A percentile compares a stretch with the other conserved stretches of the same genome.
Conservation (phyloP, 2,113 vertebrate genomes). For the Hypanus sabinus region DNA sequence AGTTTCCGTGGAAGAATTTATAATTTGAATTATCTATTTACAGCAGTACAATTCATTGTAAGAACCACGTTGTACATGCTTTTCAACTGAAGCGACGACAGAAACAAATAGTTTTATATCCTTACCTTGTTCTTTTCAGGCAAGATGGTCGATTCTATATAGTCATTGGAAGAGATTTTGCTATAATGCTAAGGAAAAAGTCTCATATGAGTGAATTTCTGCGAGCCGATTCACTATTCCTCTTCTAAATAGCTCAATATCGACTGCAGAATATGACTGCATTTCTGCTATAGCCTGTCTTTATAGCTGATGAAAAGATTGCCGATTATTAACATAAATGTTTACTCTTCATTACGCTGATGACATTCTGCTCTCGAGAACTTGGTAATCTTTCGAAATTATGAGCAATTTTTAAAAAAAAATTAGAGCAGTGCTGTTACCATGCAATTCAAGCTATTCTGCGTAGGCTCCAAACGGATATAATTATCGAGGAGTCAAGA, state of each 20-base stretch:
- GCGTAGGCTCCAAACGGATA: conserved; percentile 99
- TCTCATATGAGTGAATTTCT: conserved; percentile 56
- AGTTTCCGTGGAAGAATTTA: not conserved
- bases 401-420: conserved; percentile 99
- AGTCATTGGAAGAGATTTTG: conserved; percentile 53
- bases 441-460: conserved; percentile 99
- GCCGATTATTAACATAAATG: conserved; percentile 99
- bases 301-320: conserved; percentile 99
- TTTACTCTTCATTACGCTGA: conserved; percentile 99
- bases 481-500: conserved; percentile 99
- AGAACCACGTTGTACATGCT: not conserved
- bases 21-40: not conserved
- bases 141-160: conserved; percentile 57
- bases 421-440: conserved; percentile 99
- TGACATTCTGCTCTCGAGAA: conserved; percentile 99
- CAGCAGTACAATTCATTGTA: not conserved
- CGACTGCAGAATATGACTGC: conserved; percentile 91
- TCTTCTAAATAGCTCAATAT: conserved; percentile 3
- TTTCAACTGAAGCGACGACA: not conserved
- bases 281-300: conserved; percentile 98
- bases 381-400: conserved; percentile 99
- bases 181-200: conserved; percentile 54
- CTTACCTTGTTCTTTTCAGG: conserved; percentile 73
- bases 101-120: conserved; percentile 53
- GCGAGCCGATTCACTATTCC: conserved; percentile 63